phyloP scores from a whole-genome alignment of 2,888 invertebrate genomes.

The Oscheius myriophilus region DNA sequence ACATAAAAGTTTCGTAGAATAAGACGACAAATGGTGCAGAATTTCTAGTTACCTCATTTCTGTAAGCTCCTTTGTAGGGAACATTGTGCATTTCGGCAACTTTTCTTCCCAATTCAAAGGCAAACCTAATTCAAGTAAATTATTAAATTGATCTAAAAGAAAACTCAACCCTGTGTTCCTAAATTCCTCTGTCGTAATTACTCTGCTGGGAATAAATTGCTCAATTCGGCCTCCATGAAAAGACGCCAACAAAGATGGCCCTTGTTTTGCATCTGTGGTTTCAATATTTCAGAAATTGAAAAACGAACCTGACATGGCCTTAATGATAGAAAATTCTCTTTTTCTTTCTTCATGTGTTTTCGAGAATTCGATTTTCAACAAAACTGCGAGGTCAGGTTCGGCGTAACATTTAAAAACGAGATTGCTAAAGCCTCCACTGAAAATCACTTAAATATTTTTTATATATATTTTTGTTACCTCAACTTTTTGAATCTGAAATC shows the following conservation, averaged over 20 bases:
- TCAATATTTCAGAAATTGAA: no score
- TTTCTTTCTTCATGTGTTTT: background rate
- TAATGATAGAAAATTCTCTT: conserved; percentile 9
- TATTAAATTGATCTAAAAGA: no score
- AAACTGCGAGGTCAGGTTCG: background rate
- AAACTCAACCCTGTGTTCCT: conserved; percentile 1
- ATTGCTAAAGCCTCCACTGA: conserved; percentile 20
- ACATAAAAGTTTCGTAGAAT: no score
- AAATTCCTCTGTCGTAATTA: background rate
- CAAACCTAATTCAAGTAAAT: no score
- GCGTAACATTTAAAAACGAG: conserved; percentile 15
- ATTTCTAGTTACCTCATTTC: no score
- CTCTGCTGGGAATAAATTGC: conserved; percentile 1
- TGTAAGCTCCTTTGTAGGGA: no score
- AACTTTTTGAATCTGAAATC: no score
- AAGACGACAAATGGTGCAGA: no score
- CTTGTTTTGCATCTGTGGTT: background rate
- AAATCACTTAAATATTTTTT: conserved; percentile 2
- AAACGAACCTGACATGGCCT: background rate
- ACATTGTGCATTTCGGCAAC: no score
- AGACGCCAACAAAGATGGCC: conserved; percentile 3
- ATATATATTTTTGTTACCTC: no score
- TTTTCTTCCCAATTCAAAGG: no score
- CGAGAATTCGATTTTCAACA: conserved; percentile 5
- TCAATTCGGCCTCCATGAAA: conserved; percentile 21